Base-by-base conservation (phyloP, 2,113 vertebrate genomes). In the human region DNA sequence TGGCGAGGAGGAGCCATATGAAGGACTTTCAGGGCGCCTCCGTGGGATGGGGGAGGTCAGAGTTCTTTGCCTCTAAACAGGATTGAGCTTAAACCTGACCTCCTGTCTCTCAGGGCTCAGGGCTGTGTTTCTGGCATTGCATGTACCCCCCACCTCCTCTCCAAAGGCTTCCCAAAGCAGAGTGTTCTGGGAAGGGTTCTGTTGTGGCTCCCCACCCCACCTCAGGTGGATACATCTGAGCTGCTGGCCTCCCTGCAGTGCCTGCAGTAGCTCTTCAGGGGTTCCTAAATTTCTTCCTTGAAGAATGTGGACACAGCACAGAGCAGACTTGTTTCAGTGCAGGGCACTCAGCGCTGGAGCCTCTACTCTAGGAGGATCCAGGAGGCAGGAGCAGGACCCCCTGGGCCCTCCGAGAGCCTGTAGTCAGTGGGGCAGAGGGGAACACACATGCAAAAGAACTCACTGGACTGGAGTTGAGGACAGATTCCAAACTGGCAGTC, bases 211-310 rank as follows among this genome's bases (percentile, higher is more conserved):
- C 10, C 25, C 59, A 57, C 89, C 88, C 88, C 1, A 48, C 80
- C 25, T 68, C 0, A 45, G 93, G 95, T 90, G 84, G 57, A 93
- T 75, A 64, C 95, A 86, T 92, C 93, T 93, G 96, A 80, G 93
- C 90, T 32, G 88, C 6, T 5, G 79, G 30, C 14, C 95, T 97
- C 96, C 75, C 81, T 79, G 30, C 61, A 16, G 64, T 1, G 22
- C 59, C 97, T 95, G 94, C 4, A 8, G 81, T 59, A 95, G 84
- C 96, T 94, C 57, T 27, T 93, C 96, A 80, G 90, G 94, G 88
- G 35, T 85, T 86, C 52, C 89, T 90, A 93, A 97, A 95, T 93
- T 96, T 92, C 80, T 81, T 89, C 73, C 64, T 97, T 94, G 88
- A 86, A 80, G 75, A 92, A 91, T 89, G 87, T 89, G 85, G 78